Base-by-base conservation (phyloP, 1,140 invertebrate species). In the Cylas formicarius region DNA sequence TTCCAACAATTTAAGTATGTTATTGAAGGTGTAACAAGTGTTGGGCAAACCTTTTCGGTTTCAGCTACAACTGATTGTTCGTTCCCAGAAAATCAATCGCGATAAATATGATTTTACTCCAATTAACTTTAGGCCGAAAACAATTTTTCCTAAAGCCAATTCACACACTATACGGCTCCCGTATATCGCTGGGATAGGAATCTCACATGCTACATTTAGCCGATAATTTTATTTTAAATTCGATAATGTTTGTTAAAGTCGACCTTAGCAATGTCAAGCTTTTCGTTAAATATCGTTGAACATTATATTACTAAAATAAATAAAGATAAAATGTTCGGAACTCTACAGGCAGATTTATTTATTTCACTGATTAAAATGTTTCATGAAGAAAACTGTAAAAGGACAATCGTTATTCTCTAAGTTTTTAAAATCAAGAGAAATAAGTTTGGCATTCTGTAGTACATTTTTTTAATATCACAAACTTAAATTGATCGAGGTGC, bases 131-230 rank as follows among this genome's bases (percentile, higher is more conserved):
- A 51, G 44, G 51, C 48, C 48, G 18, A 48, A 48, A 20, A n/a
- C 20, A 20, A 19, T n/a, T n/a, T 13, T 29, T 48, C 29, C 24
- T 44, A 48, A 53, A 53, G 46, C 53, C 48, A 45, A 55, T 55
- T 57, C 50, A 53, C 40, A 55, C 42, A 55, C 48, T 50, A 57
- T n/a, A n/a, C n/a, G n/a, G n/a, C n/a, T n/a, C n/a, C n/a, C n/a
- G n/a, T n/a, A n/a, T n/a, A n/a, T n/a, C n/a, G n/a, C n/a, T n/a
- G n/a, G n/a, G n/a, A n/a, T n/a, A 56, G 51, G 53, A 39, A 51
- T 31, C 46, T 48, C 50, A 53, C 55, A 35, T 48, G 53, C 56
- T 55, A 57, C 56, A 57, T 39, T 47, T 56, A 57, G 50, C 53
- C 48, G 43, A 48, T 57, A 49, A 40, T 40, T 31, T 49, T 46